Evolutionary conservation across 2,888 invertebrate genomes (phyloP), one percentile per base, ranked within the genome.

Genomic region (Dynastes maya): DNA sequence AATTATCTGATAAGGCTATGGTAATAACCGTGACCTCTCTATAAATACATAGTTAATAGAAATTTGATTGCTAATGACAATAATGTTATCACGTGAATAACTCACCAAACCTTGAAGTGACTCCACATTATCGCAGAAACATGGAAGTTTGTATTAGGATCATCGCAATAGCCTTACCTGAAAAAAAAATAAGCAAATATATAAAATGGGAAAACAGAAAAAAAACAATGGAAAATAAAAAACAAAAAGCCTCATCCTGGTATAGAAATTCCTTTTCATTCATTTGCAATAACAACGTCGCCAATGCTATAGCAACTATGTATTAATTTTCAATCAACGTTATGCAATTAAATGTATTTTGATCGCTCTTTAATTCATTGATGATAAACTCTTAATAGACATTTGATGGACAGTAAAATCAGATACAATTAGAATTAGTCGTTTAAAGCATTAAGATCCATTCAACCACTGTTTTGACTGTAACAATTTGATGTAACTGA

Each of bases 31-130:
- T 6, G 55, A 22, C 13, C n/a, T 55, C 16, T n/a, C 8, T 45
- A 45, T 9, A 55, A 22, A 22, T 16, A 55, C 55, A 2, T 55
- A 0, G 5, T 16, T 16, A 55, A 55, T 55, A 55, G 1, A 55
- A 6, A 55, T 16, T 55, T 55, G 55, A 55, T 22, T 16, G 55
- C n/a, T 55, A 55, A 8, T 11, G 11, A 45, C 9, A 45, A 6
- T 6, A 5, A 45, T 11, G 8, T 58, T 22, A 58, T 8, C 16
- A 58, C 22, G 22, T 58, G 22, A 8, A 9, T 63, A 63, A 63
- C 63, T 63, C 29, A 63, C 63, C 63, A 29, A 32, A 13, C 29
- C 32, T 63, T 63, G 13, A 63, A 13, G 29, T 61, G 55, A 63
- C 11, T 32, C 27, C 29, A 32, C 63, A 63, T 63, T 6, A 32